Evolutionary conservation across 2,888 invertebrate species (phyloP).

Genomic region (Ormyrus thymus): DNA sequence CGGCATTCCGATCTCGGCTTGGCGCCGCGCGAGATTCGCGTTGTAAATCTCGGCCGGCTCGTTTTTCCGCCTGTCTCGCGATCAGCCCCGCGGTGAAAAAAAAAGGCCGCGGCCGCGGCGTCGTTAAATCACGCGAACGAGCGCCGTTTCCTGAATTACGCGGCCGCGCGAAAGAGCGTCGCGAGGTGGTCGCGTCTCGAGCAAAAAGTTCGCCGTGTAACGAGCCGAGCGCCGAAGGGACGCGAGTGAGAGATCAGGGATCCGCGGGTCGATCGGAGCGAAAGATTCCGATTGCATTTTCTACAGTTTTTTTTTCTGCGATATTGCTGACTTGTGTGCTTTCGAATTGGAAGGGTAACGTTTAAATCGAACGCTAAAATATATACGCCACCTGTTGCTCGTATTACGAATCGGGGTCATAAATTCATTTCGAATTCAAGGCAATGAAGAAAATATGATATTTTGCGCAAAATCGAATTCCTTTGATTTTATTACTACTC

Average conservation of each 20-base stretch:
- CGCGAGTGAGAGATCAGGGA: slow-evolving; percentile 45
- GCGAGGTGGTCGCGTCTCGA: neutral
- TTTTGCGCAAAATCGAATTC: too few species aligned
- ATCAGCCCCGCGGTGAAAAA: neutral
- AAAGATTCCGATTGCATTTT: slow-evolving; percentile 19
- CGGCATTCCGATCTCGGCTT: slow-evolving; percentile 7
- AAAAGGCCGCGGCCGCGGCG: slow-evolving; percentile 8
- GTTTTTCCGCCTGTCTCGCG: slow-evolving; percentile 35
- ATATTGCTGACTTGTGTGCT: too few species aligned
- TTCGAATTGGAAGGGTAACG: too few species aligned
- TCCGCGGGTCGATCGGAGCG: slow-evolving; percentile 11
- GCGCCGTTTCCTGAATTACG: slow-evolving; percentile 46
- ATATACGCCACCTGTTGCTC: too few species aligned
- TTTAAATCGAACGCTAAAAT: too few species aligned
- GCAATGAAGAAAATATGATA: too few species aligned
- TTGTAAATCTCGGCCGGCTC: slow-evolving; percentile 16
- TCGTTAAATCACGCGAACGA: slow-evolving; percentile 40
- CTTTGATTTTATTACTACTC: too few species aligned
- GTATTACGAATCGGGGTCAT: too few species aligned
- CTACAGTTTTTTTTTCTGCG: neutral
- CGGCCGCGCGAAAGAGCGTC: slow-evolving; percentile 4
- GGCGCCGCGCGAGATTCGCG: slow-evolving; percentile 6
- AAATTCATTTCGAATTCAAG: too few species aligned
- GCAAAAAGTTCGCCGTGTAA: slow-evolving; percentile 1
- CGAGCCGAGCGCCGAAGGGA: neutral